These are phyloP conservation scores for Petrophora chlorosata DNA, from an alignment of 2,888 invertebrate species.

Conservation along the genomic window DNA sequence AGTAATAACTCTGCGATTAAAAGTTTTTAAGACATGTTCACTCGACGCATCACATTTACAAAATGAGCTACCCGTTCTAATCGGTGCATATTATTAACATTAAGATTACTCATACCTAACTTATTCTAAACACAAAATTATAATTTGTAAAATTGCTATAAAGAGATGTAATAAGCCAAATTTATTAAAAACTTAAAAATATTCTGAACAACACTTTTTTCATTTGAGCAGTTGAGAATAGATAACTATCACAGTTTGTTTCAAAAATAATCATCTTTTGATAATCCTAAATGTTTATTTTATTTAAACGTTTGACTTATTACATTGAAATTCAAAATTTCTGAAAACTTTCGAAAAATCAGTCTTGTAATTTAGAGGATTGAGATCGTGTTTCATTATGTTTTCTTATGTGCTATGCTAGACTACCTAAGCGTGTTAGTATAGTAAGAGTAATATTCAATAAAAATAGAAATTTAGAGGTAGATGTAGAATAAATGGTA, in stretches of 20 bases:
- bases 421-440: background rate
- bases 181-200: slow-evolving; percentile 14
- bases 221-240: slow-evolving; percentile 18
- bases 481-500: background rate
- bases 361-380: slow-evolving; percentile 42
- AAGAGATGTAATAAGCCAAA: slow-evolving; percentile 7
- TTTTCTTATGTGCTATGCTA: slow-evolving; percentile 3
- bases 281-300: slow-evolving; percentile 16
- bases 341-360: slow-evolving; percentile 32
- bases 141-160: slow-evolving; percentile 13
- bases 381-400: slow-evolving; percentile 31
- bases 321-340: slow-evolving; percentile 30
- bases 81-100: slow-evolving; percentile 1
- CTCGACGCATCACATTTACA: too few relatives aligned
- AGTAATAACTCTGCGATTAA: too few relatives aligned
- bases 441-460: background rate
- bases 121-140: background rate
- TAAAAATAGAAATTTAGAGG: background rate
- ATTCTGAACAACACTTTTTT: slow-evolving; percentile 11
- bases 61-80: slow-evolving; percentile 3
- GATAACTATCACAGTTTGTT: slow-evolving; percentile 21
- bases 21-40: too few relatives aligned
- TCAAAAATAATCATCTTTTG: slow-evolving; percentile 11
- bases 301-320: too few relatives aligned
- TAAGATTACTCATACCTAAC: slow-evolving; percentile 4